Evolutionary conservation across 2,113 vertebrate species (phyloP), one percentile per base, ranked within the genome.

Genomic region (Cynoglossus semilaevis): DNA sequence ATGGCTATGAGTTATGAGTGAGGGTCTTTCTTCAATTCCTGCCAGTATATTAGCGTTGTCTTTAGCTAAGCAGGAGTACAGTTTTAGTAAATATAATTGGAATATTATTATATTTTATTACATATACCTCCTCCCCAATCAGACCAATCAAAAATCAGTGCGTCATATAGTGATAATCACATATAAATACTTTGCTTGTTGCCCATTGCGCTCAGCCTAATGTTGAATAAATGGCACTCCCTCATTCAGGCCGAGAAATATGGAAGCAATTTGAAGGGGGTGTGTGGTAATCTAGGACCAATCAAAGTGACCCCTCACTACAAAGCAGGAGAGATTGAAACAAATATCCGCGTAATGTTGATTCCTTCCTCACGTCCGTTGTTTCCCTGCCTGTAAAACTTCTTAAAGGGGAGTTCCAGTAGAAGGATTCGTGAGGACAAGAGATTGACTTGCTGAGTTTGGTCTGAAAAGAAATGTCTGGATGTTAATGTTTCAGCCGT

Each of bases 221-320:
- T 51, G 54, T 77, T 75, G 80, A 83, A 85, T 83, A 82, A 71
- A 65, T 59, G 60, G 49, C 81, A 85, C 88, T 87, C 91, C 89
- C 82, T 91, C 90, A 91, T 87, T 70, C 59, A 52, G 67, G 10
- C 63, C n/a, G 46, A 77, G 81, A 81, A 86, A 85, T 80, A 80
- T 91, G 90, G 88, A 88, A 88, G 70, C 83, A 86, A 86, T 91
- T 90, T 90, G 80, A 80, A 57, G 22, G 36, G 37, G 37, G 37
- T 15, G 45, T 48, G 19, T 63, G 76, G 51, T 29, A 66, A 81
- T 62, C 61, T 81, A 79, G 80, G 58, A 82, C 74, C 56, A 70
- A 58, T 87, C 84, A 86, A 76, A 84, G 58, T 79, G 1, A 76
- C 55, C 77, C 68, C 61, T 15, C 55, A 70, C 58, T 79, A 59